Evolutionary conservation across 64 coral and sea anemone genomes (phyloP).

Genomic region (Trachythela sp.): DNA sequence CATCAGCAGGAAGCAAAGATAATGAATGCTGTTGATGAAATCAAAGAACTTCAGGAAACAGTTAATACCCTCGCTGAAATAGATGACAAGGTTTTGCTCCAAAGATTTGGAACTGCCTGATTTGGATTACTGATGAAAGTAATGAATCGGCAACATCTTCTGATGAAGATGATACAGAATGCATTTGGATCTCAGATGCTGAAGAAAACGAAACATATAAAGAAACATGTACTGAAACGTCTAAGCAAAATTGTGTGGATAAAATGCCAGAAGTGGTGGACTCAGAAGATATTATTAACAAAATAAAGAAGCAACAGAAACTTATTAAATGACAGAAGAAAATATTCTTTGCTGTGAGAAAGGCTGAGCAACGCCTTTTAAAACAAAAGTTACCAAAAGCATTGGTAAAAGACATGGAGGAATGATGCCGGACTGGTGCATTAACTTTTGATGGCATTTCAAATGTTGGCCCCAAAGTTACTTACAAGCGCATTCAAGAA

Average conservation of each 20-base stretch:
- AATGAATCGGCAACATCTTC: slow-evolving; percentile 8
- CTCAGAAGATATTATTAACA: not conserved
- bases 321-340: slow-evolving; percentile 6
- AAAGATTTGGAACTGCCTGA: slow-evolving; percentile 35
- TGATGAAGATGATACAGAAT: slow-evolving; percentile 6
- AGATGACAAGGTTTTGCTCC: slow-evolving; percentile 34
- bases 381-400: slow-evolving; percentile 26
- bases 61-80: slow-evolving; percentile 25
- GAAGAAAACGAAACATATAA: not conserved
- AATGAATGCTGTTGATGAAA: slow-evolving; percentile 13
- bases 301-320: not conserved
- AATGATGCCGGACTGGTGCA: slow-evolving; percentile 44
- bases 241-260: too few species aligned
- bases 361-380: slow-evolving; percentile 27
- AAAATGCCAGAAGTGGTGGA: not conserved
- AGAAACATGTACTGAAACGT: not conserved
- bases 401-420: slow-evolving; percentile 39
- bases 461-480: slow-evolving; percentile 42
- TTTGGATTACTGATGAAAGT: slow-evolving; percentile 2
- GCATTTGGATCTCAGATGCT: slow-evolving; percentile 12
- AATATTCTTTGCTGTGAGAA: slow-evolving; percentile 27
- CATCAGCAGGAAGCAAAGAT: slow-evolving; percentile 34
- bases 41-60: slow-evolving; percentile 34
- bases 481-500: slow-evolving; percentile 43
- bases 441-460: slow-evolving; percentile 46